Evolutionary conservation across 1,140 invertebrate species (phyloP), one percentile per base, ranked within the genome.

Genomic region (Drosophila cardini): DNA sequence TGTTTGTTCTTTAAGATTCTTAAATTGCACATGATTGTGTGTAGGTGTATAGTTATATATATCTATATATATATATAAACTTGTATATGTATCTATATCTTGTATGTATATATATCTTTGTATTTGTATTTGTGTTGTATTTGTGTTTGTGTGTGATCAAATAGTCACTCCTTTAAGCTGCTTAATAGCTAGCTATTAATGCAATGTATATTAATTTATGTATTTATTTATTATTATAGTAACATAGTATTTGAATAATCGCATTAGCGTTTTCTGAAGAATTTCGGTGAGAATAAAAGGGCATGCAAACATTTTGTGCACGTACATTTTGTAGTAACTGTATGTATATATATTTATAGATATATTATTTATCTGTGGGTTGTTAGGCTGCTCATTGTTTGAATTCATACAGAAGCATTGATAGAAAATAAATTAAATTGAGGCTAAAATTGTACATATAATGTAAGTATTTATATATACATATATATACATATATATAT

Each of bases 291-390:
- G 57, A 57, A 46, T 67, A 46, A 78, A 18, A 63, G 75, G 74
- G 65, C 81, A 86, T 85, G 82, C 81, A 78, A 86, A 71, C 58
- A 55, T 53, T 38, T 65, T 62, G 56, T 74, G 61, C 50, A 45
- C 75, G 57, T 72, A 3, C 38, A 68, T 53, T 40, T 26, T 26
- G 21, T 26, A 38, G 36, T 72, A 43, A 26, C 21, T 26, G 42
- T 61, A 34, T 68, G 32, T 72, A 55, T 42, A 43, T 62, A 71
- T 70, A 13, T 57, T 10, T 50, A 40, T 48, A 5, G 43, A n/a
- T 42, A 16, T 58, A 40, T 50, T 36, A 13, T 52, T 42, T 63
- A 16, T 45, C 13, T 64, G 42, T 38, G 52, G 38, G 30, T 56
- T 40, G n/a, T 40, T 40, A 40, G 13, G 38, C 38, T 40, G 11